Percentiles rank a stretch among this genome's conserved stretches.
phyloP scores from a whole-genome alignment of 2,888 invertebrate genomes.

The Heliconius ethilla region DNA sequence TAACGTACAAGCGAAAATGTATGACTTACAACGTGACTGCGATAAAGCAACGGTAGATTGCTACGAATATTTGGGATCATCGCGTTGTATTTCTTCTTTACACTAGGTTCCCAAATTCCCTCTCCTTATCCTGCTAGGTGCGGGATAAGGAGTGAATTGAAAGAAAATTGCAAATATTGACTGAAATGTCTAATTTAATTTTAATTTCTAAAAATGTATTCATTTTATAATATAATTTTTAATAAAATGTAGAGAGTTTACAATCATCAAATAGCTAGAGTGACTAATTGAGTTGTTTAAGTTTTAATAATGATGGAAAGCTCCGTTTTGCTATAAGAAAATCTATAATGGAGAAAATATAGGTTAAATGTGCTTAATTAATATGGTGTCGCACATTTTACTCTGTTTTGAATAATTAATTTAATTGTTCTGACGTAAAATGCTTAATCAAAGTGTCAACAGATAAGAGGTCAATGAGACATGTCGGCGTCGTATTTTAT shows the following conservation, averaged over 20 bases:
- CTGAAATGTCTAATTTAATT: too few relatives aligned
- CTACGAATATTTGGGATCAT: background rate
- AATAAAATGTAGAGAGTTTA: too few relatives aligned
- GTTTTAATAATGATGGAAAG: background rate
- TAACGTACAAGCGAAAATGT: conserved; percentile 7
- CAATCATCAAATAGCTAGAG: too few relatives aligned
- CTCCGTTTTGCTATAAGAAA: background rate
- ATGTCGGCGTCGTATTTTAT: conserved; percentile 25
- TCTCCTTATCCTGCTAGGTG: too few relatives aligned
- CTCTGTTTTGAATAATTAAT: background rate
- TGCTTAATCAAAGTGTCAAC: conserved; percentile 39
- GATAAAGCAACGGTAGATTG: conserved; percentile 33
- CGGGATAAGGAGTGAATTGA: too few relatives aligned
- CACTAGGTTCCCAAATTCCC: background rate
- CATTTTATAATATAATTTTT: too few relatives aligned
- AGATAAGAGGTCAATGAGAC: conserved; percentile 42
- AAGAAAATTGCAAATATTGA: too few relatives aligned
- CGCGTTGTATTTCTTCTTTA: background rate
- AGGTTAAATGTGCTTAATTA: background rate
- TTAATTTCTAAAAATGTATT: too few relatives aligned
- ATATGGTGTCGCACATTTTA: background rate
- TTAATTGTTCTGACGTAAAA: conserved; percentile 35
- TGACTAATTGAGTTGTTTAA: too few relatives aligned
- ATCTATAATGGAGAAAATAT: background rate
- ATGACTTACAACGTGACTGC: conserved; percentile 42